Percentiles rank a stretch among this genome's conserved stretches.
Conservation (phyloP, 2,888 invertebrate species). For the Eilema sororculum region DNA sequence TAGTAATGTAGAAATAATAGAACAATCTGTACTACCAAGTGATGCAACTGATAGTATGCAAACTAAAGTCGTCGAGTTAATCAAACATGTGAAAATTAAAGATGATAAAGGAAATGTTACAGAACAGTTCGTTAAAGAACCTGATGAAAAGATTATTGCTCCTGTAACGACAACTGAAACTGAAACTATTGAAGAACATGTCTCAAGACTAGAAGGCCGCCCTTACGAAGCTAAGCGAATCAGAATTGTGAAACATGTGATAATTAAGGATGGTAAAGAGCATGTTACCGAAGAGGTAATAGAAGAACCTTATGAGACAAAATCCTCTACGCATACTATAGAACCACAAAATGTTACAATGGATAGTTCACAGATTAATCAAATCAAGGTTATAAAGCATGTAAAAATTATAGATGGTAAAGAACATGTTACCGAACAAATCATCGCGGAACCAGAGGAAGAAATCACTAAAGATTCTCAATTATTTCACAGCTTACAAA, state of each 20-base stretch:
- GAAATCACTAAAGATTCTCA: constrained; percentile 86
- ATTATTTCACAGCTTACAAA: constrained; percentile 63
- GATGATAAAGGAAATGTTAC: constrained; percentile 94
- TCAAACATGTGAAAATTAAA: constrained; percentile 79
- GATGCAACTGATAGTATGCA: not conserved
- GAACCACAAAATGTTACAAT: not conserved
- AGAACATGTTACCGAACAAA: constrained; percentile 91
- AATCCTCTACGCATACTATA: constrained; percentile 57
- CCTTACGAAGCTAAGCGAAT: constrained; percentile 5
- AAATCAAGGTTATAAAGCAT: constrained; percentile 72
- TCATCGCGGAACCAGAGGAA: constrained; percentile 85
- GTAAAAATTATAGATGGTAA: constrained; percentile 91
- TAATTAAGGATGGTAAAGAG: constrained; percentile 93
- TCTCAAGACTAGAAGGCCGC: not conserved
- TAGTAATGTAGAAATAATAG: not conserved
- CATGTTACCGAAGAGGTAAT: constrained; percentile 93
- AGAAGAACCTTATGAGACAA: constrained; percentile 93
- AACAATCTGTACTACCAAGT: not conserved
- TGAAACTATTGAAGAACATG: not conserved
- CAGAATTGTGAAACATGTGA: constrained; percentile 22
- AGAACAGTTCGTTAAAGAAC: constrained; percentile 94
- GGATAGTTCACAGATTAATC: not conserved
- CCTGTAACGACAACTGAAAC: not conserved
- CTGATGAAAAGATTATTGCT: constrained; percentile 87
- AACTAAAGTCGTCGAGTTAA: not conserved